Percentiles rank a stretch among this genome's conserved stretches.
Evolutionary conservation across 2,113 vertebrate species (phyloP).

Genomic region (Carassius auratus): DNA sequence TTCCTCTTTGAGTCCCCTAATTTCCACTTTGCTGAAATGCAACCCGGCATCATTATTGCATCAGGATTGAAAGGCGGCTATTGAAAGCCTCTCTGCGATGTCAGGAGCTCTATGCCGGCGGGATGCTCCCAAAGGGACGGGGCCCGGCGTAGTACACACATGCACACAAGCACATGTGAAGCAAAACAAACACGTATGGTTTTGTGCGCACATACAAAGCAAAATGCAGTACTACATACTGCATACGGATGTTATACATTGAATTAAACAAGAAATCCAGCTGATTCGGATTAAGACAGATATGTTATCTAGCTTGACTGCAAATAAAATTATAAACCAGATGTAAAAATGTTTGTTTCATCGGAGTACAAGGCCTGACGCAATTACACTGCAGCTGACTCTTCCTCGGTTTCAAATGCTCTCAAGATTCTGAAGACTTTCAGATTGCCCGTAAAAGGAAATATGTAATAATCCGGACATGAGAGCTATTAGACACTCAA

Average conservation of each 20-base stretch:
- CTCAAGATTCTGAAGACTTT: slow-evolving; percentile 25
- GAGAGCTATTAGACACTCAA: slow-evolving; percentile 58
- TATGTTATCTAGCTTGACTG: not conserved
- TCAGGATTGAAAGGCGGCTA: slow-evolving; percentile 39
- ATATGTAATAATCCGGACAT: slow-evolving; percentile 48
- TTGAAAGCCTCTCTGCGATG: slow-evolving; percentile 35
- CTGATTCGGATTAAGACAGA: not conserved
- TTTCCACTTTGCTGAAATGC: slow-evolving; percentile 70
- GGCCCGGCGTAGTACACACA: slow-evolving; percentile 57
- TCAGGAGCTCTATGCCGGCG: slow-evolving; percentile 10
- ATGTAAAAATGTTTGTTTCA: not conserved
- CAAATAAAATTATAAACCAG: not conserved
- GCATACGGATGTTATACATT: not conserved
- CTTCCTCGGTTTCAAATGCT: slow-evolving; percentile 21
- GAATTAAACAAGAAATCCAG: not conserved
- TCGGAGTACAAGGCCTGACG: not conserved
- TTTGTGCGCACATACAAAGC: slow-evolving; percentile 21
- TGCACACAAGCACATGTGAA: slow-evolving; percentile 16
- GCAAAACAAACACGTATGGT: slow-evolving; percentile 31
- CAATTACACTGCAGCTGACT: not conserved
- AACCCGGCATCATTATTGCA: slow-evolving; percentile 58
- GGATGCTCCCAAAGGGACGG: slow-evolving; percentile 32
- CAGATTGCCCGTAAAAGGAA: slow-evolving; percentile 16
- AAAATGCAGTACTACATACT: not conserved
- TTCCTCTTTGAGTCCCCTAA: slow-evolving; percentile 69